Base-by-base conservation (phyloP, 2,797 vertebrate species). In the Euthynnus affinis region DNA sequence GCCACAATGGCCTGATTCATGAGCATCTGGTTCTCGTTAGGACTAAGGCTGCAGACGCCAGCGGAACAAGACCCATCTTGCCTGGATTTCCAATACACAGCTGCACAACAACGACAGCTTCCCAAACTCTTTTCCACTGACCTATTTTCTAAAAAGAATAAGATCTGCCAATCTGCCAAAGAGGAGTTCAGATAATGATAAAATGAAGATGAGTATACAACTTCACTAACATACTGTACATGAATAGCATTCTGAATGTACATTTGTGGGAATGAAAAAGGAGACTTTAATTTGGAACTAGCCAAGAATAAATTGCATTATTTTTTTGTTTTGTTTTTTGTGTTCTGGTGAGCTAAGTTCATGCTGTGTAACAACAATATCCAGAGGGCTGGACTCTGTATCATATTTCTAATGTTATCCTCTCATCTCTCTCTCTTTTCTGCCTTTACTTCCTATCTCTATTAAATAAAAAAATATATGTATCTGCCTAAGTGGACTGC, bases 1-100 rank as follows among this genome's bases (percentile, higher is more conserved):
- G 78, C 93, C 93, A 96, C 95, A 96, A 95, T 92, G 93, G 92
- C 89, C 92, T 95, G 94, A 95, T 96, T 97, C 94, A 95, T 87
- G 93, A 94, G 92, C 96, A 97, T 95, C 95, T 96, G 95, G 93
- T 96, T 96, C 90, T 94, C 89, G 91, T 96, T 87, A 93, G 76
- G 68, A 58, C 87, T 87, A 63, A 88, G 89, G 83, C 82, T 85
- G 91, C 88, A 83, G 91, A 95, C 88, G 93, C 90, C 93, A 95
- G 91, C 85, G 89, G 85, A 88, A 89, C 93, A 89, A 90, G 81
- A 93, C 88, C 89, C 79, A 89, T 92, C 90, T 92, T 92, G 90
- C 87, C 87, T 76, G 83, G 86, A 91, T 93, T 72, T 94, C 80
- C 89, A 94, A 93, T 89, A 90, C 78, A 89, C 93, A 94, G 90